Evolutionary conservation across 1,140 invertebrate genomes (phyloP), one percentile per base, ranked within the genome.

Genomic region (Dendroctonus ponderosae): DNA sequence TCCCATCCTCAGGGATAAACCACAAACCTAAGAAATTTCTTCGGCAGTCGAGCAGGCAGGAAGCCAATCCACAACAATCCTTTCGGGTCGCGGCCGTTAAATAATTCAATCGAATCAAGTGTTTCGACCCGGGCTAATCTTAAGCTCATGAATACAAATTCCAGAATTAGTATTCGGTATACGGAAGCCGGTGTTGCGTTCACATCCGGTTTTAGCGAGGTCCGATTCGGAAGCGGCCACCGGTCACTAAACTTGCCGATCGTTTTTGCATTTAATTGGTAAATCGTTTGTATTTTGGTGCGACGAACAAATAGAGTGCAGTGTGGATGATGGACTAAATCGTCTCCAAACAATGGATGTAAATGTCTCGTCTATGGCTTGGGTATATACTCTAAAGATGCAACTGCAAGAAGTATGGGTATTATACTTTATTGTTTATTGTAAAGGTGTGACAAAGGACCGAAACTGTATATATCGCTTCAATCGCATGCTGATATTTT

Each of bases 61-160:
- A 56, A 65, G 62, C 26, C 42, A 65, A 65, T 66, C 41, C 63
- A 49, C 57, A 58, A 60, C 42, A 52, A 53, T 57, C 53, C 62
- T 57, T 57, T n/a, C 53, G 64, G 64, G 46, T 39, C 37, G 57
- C 49, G 48, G 56, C 42, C 64, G 53, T 53, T 67, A 67, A 67
- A 67, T 67, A 38, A 67, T 67, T 61, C 66, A 67, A 59, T 56
- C 66, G 56, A 58, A 66, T 66, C 64, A 60, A 60, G 56, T 62
- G 51, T 67, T 67, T 59, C 66, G 59, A 62, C 50, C 58, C 59
- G 51, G 60, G 58, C 49, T 62, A 67, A 67, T 67, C 66, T 67
- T 62, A 54, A 52, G 43, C 66, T 66, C 63, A 66, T 66, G 66
- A 61, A 67, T 67, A 67, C 59, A 62, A 67, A 67, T 62, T 58